Base-by-base conservation (phyloP, 2,797 vertebrate genomes). In the Cyclura pinguis region DNA sequence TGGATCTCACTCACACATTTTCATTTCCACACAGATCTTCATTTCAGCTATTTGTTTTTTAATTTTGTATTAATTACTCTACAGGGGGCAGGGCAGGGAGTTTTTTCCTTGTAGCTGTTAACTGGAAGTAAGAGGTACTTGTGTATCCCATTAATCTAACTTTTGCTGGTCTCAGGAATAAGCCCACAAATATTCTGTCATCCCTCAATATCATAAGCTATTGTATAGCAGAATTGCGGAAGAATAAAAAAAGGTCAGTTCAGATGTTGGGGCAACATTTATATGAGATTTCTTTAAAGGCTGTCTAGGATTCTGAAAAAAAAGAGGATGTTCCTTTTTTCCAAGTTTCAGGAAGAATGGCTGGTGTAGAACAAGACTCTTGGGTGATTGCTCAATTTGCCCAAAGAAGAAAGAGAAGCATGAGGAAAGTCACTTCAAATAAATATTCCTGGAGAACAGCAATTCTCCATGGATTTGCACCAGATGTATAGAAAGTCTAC, bases 271-370 rank as follows among this genome's bases (percentile, higher is more conserved):
- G 27, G 22, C 42, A 69, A 50, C 6, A 64, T 59, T 50, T 84
- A 32, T 50, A 32, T 32, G 27, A 42, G 27, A 18, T 42, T 50
- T 47, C 13, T 29, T 64, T 50, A 9, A 27, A 29, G 14, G 13
- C 57, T 87, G 2, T 35, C 72, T 69, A 42, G 47, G 24, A 50
- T 87, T 87, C 42, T 78, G 74, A 69, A 47, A 88, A 84, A 84
- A 69, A 38, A 6, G 18, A 2, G 24, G 13, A 12, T 73, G 35
- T 35, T 14, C n/a, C 32, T 7, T 74, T 35, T 20, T 62, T 50
- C 27, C 59, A 50, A 35, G 32, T n/a, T 89, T 84, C 38, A 76
- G 8, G 22, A 74, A 74, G 32, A 55, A 9, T 62, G 35, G 29
- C 29, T 29, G 12, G 27, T 73, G 55, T 18, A 18, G 35, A 10